Evolutionary conservation across 2,113 vertebrate genomes (phyloP).

Genomic region (Grus americana): DNA sequence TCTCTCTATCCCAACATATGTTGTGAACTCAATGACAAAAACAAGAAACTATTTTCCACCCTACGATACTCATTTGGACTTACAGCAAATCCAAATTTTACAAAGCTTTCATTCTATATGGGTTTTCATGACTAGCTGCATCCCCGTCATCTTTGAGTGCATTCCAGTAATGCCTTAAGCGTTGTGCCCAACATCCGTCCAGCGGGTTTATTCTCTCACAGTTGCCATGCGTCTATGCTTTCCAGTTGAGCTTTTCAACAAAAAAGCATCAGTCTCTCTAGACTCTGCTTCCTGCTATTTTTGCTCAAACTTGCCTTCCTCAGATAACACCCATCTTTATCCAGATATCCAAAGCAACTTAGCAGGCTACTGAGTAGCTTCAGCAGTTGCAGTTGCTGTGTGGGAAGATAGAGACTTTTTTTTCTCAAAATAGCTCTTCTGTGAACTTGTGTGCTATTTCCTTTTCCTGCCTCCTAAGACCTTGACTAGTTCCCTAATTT

Average conservation of each 20-base stretch:
- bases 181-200: neutral
- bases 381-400: neutral
- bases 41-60: neutral
- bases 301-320: neutral
- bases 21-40: neutral
- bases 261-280: neutral
- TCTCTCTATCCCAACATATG: neutral
- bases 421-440: neutral
- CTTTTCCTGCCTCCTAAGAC: neutral
- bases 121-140: neutral
- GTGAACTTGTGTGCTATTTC: neutral
- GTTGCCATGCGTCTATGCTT: neutral
- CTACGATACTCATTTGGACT: neutral
- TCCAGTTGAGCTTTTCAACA: neutral
- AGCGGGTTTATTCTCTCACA: neutral
- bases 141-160: neutral
- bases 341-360: neutral
- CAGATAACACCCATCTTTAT: neutral
- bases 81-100: neutral
- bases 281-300: constrained; percentile 12
- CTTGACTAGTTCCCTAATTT: neutral
- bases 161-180: neutral
- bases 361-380: neutral
- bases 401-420: neutral
- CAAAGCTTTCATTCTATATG: neutral